Base-by-base conservation (phyloP, 2,888 invertebrate species). In the Tolmerus cingulatus region DNA sequence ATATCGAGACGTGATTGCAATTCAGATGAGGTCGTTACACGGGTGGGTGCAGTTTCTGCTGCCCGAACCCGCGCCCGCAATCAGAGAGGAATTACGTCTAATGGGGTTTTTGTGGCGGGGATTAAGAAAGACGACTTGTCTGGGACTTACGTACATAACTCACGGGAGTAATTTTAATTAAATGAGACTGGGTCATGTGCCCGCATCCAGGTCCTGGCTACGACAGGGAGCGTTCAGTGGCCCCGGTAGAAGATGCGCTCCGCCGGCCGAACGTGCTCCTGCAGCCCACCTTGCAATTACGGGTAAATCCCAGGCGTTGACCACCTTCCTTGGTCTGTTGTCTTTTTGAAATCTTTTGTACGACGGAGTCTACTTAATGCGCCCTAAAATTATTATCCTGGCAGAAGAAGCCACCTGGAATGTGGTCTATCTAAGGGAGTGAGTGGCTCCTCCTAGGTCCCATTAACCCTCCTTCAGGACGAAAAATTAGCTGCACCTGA, bases 1-100 rank as follows among this genome's bases (percentile, higher is more conserved):
- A 79, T 79, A 79, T 79, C 79, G 23, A 51, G 79, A 79, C 79
- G 79, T 79, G 79, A 51, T 79, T 46, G 79, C 79, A 79, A 79
- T 79, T 79, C 79, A 27, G 51, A 79, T 79, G 79, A 79, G 79
- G 51, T 79, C 51, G 16, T 79, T 79, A 79, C 79, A 79, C 51
- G 51, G 55, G 46, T 7, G 79, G 43, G 79, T 79, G 79, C 30
- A 79, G 51, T 51, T 43, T 5, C 12, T 78, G 23, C 12, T 19
- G 16, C 27, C 46, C 23, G 23, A 46, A 2, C 79, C 79, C 79
- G 30, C 19, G 12, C 30, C 79, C 14, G 79, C 79, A 79, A 79
- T 79, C 51, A 79, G 30, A 79, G 78, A 16, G 79, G 46, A 51
- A 79, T 79, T 79, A 46, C 79, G 16, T 79, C 27, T 79, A 79